Evolutionary conservation across 2,888 invertebrate genomes (phyloP).

Genomic region (Himalopsyche anomala): DNA sequence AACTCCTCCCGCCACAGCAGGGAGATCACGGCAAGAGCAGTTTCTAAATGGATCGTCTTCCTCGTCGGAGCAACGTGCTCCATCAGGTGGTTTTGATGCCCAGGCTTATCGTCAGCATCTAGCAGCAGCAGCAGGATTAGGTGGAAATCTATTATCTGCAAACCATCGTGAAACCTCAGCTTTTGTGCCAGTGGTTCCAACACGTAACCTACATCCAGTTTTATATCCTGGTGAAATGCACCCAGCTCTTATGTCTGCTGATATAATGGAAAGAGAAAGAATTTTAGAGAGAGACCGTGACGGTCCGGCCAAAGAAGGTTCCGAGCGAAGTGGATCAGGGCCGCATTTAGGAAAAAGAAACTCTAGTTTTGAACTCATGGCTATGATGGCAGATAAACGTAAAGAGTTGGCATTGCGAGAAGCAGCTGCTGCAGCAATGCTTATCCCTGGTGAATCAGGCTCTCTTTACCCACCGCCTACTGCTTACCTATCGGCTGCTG

Average conservation of each 20-base stretch:
- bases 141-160: conserved; percentile 69
- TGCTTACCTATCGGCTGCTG: conserved; percentile 80
- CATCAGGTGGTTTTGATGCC: conserved; percentile 79
- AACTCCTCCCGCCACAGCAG: conserved; percentile 71
- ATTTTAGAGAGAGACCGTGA: conserved; percentile 76
- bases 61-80: conserved; percentile 75
- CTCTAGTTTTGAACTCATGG: conserved; percentile 88
- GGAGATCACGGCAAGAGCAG: conserved; percentile 79
- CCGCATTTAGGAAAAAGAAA: conserved; percentile 70
- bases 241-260: conserved; percentile 79
- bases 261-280: conserved; percentile 78
- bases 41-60: conserved; percentile 76
- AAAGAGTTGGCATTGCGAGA: conserved; percentile 87
- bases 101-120: conserved; percentile 83
- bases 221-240: conserved; percentile 85
- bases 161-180: conserved; percentile 89
- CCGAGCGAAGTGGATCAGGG: conserved; percentile 73
- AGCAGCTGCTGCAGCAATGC: conserved; percentile 82
- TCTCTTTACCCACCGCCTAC: conserved; percentile 83
- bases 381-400: conserved; percentile 93
- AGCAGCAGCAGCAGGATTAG: conserved; percentile 75
- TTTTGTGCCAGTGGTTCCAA: conserved; percentile 91
- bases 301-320: conserved; percentile 74
- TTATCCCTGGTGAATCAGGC: conserved; percentile 82
- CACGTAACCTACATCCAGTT: conserved; percentile 84